Evolutionary conservation across 2,113 vertebrate species (phyloP).

Genomic region (Verasper variegatus): DNA sequence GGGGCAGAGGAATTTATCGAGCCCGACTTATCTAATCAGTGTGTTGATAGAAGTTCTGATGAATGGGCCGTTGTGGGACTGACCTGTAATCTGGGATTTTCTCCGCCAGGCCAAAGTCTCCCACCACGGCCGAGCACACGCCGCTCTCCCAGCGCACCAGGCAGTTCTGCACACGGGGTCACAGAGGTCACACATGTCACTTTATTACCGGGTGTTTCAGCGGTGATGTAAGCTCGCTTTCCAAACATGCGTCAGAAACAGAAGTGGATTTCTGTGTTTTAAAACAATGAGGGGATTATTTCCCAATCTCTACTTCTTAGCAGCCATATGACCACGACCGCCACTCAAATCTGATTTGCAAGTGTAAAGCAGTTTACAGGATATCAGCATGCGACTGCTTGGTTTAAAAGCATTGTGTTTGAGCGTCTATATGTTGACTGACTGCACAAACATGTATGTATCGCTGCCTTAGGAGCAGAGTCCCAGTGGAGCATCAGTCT

Average conservation of each 20-base stretch:
- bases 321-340: not conserved
- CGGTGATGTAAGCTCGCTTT: not conserved
- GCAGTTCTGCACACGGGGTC: constrained; percentile 87
- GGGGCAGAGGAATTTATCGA: constrained; percentile 48
- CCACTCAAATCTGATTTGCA: not conserved
- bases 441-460: too few species aligned
- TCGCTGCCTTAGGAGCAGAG: not conserved
- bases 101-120: constrained; percentile 96
- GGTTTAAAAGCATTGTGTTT: too few species aligned
- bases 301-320: not conserved
- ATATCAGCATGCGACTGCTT: too few species aligned
- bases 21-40: constrained; percentile 49
- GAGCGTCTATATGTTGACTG: too few species aligned
- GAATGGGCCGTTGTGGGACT: constrained; percentile 1
- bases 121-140: constrained; percentile 91
- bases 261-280: not conserved
- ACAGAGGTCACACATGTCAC: constrained; percentile 44
- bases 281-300: not conserved
- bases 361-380: not conserved
- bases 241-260: not conserved
- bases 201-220: not conserved
- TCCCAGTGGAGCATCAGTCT: not conserved
- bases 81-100: constrained; percentile 96
- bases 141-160: constrained; percentile 89
- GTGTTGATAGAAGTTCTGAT: constrained; percentile 13